Evolutionary conservation across 1,140 invertebrate species (phyloP).

Genomic region (Lysiphlebus fabarum): DNA sequence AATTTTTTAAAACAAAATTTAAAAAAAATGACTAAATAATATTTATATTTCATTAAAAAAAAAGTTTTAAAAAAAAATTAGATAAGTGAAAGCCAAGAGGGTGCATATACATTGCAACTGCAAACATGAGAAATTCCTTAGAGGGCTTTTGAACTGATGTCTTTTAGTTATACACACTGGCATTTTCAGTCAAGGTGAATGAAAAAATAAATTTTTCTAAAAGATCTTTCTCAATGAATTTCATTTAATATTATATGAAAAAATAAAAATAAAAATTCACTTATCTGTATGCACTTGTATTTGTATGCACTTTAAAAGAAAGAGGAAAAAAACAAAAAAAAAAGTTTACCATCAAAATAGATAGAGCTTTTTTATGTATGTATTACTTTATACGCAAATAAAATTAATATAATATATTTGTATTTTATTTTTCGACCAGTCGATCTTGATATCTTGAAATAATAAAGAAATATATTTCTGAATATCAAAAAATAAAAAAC

Average conservation of each 20-base stretch:
- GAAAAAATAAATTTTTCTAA: slow-evolving; percentile 5
- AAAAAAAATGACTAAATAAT: no score
- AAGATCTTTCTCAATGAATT: slow-evolving; percentile 6
- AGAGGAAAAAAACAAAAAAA: no score
- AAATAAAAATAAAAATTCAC: no score
- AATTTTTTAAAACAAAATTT: no score
- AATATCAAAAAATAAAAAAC: background rate
- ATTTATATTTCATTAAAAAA: no score
- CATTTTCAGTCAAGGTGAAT: slow-evolving; percentile 21
- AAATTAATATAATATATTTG: slow-evolving; percentile 32
- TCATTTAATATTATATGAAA: background rate
- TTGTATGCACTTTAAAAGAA: no score
- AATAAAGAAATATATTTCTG: background rate
- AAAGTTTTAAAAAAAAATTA: background rate
- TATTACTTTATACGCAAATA: slow-evolving; percentile 9
- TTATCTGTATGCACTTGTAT: no score
- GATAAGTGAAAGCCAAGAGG: slow-evolving; percentile 25
- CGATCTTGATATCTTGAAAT: slow-evolving; percentile 15
- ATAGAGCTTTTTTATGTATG: background rate
- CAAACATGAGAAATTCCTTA: slow-evolving; percentile 35
- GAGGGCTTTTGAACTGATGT: slow-evolving; percentile 18
- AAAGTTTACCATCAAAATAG: no score
- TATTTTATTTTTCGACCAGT: slow-evolving; percentile 36
- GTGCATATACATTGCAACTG: slow-evolving; percentile 44
- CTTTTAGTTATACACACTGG: slow-evolving; percentile 17